A percentile compares a stretch with the other conserved stretches of the same genome.
Evolutionary conservation across 2,113 vertebrate species (phyloP).

Genomic region (Setophaga kirtlandii): DNA sequence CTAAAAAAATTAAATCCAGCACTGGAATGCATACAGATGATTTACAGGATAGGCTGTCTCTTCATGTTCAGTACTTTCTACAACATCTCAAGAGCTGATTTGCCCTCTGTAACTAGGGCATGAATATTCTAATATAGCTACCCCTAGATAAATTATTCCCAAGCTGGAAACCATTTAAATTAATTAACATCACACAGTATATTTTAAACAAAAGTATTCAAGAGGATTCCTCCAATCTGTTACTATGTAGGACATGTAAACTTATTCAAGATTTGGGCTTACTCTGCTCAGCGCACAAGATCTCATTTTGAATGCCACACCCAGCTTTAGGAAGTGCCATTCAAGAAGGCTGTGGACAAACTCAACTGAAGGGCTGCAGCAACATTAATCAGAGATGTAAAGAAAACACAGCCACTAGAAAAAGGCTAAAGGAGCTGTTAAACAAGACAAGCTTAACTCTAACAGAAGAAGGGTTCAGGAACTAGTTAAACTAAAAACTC

Average conservation of each 20-base stretch:
- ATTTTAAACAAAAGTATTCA: not conserved
- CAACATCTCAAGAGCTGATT: not conserved
- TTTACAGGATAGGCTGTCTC: not conserved
- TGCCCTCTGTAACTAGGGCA: not conserved
- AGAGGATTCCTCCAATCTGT: not conserved
- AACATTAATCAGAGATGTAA: not conserved
- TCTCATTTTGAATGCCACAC: not conserved
- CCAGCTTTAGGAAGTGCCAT: not conserved
- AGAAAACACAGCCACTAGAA: not conserved
- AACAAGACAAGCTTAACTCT: not conserved
- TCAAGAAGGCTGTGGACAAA: not conserved
- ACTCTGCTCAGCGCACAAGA: not conserved
- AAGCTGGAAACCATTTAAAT: not conserved
- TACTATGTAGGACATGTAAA: not conserved
- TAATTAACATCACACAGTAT: not conserved
- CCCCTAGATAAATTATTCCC: not conserved
- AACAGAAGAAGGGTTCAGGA: not conserved
- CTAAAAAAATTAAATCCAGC: not conserved
- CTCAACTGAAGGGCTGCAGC: not conserved
- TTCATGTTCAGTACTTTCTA: not conserved
- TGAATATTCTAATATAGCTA: not conserved
- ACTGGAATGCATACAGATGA: not conserved
- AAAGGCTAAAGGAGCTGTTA: not conserved
- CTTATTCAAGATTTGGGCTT: not conserved
- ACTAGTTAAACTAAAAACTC: not conserved